Conservation (phyloP, 2,888 invertebrate genomes). For the Cantharis rufa region DNA sequence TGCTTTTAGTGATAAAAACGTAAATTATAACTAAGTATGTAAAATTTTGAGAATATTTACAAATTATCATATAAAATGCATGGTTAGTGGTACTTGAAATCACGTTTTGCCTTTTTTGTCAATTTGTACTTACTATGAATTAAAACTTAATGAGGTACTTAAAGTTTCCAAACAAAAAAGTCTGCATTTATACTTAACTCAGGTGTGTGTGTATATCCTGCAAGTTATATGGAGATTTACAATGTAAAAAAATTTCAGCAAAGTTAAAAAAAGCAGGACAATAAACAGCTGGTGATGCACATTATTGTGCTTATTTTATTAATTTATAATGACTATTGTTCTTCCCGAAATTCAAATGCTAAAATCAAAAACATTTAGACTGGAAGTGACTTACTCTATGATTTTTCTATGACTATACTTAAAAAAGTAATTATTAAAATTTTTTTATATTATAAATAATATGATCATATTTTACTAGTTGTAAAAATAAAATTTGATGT, state of each 20-base stretch:
- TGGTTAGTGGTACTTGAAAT: background rate
- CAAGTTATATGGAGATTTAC: background rate
- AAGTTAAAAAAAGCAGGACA: background rate
- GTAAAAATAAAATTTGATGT: background rate
- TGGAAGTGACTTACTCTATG: background rate
- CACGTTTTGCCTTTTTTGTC: constrained; percentile 9
- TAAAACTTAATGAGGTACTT: background rate
- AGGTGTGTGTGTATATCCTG: constrained; percentile 1
- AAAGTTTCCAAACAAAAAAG: background rate
- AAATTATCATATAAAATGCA: background rate
- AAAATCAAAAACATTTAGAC: background rate
- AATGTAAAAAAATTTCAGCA: background rate
- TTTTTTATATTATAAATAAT: background rate
- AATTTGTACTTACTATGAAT: constrained; percentile 1
- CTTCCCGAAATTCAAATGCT: background rate
- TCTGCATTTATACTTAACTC: constrained; percentile 13
- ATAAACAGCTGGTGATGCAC: background rate
- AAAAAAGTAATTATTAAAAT: background rate
- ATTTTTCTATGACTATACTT: background rate
- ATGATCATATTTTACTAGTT: background rate
- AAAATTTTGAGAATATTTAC: background rate
- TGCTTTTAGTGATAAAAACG: background rate
- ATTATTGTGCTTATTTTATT: background rate
- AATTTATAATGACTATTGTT: background rate
- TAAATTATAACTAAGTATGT: background rate